These are phyloP conservation scores for Zapornia atra DNA, from an alignment of 2,113 vertebrate species.

Conservation along the genomic window DNA sequence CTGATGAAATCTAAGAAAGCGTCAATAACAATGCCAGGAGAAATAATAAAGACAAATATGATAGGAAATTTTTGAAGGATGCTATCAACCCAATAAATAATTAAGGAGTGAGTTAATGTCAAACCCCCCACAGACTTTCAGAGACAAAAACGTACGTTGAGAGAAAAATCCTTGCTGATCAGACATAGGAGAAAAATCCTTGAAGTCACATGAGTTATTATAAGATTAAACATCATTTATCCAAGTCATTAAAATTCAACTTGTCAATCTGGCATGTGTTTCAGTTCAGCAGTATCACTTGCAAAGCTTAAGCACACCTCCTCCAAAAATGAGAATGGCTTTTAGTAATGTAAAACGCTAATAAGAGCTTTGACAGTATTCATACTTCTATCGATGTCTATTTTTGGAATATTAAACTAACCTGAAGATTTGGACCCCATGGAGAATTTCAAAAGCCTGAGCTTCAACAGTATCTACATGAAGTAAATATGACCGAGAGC, in stretches of 20 bases:
- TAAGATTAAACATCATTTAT: background rate
- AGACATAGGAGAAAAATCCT: background rate
- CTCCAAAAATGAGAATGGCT: background rate
- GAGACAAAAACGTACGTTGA: background rate
- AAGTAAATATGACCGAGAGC: background rate
- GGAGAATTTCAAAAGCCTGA: background rate
- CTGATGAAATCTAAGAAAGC: background rate
- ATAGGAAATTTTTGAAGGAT: background rate
- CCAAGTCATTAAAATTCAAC: background rate
- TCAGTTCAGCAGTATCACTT: background rate
- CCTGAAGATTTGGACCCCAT: background rate
- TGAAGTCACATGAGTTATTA: background rate
- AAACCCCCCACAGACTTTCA: slow-evolving; percentile 2
- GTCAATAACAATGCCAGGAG: background rate
- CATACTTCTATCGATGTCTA: background rate
- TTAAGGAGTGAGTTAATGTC: background rate
- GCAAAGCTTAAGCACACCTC: background rate
- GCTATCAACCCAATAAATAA: background rate
- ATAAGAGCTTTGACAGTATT: background rate
- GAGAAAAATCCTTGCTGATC: background rate
- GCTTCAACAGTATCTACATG: background rate
- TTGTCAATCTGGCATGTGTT: background rate
- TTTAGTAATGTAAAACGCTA: background rate
- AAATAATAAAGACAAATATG: background rate
- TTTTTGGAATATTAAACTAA: background rate